These are phyloP conservation scores for Coryphaenoides rupestris DNA, from an alignment of 2,113 vertebrate genomes.

Conservation along the genomic window DNA sequence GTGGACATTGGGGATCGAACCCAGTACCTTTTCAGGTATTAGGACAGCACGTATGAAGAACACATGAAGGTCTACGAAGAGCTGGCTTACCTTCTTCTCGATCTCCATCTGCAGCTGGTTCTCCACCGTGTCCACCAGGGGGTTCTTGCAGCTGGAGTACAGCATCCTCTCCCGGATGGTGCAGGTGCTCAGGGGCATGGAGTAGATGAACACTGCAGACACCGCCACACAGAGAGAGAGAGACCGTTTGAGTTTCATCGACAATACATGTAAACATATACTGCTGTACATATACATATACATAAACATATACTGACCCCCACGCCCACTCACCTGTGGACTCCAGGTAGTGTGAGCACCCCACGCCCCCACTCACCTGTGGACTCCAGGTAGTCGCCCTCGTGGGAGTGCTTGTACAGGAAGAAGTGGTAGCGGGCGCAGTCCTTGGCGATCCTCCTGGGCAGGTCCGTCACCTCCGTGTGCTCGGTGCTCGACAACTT, in stretches of 20 bases:
- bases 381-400: slow-evolving; percentile 94
- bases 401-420: slow-evolving; percentile 92
- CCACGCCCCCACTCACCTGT: slow-evolving; percentile 73
- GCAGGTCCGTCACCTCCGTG: slow-evolving; percentile 90
- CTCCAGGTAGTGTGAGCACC: no score
- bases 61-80: no score
- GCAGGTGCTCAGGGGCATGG: slow-evolving; percentile 95
- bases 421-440: slow-evolving; percentile 96
- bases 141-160: slow-evolving; percentile 96
- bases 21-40: no score
- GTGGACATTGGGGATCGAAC: background rate
- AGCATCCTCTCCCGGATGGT: slow-evolving; percentile 96
- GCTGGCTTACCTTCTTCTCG: slow-evolving; percentile 91
- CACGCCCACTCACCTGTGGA: no score
- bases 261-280: no score
- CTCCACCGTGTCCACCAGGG: slow-evolving; percentile 88
- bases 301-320: no score
- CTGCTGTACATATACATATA: no score
- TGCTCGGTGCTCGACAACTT: slow-evolving; percentile 83
- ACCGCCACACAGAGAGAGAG: slow-evolving; percentile 3
- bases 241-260: background rate
- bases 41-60: no score
- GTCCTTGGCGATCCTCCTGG: slow-evolving; percentile 89
- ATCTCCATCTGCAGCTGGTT: slow-evolving; percentile 81
- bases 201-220: slow-evolving; percentile 92